Base-by-base conservation (phyloP, 64 coral and sea anemone species). In the Platygyra sinensis region DNA sequence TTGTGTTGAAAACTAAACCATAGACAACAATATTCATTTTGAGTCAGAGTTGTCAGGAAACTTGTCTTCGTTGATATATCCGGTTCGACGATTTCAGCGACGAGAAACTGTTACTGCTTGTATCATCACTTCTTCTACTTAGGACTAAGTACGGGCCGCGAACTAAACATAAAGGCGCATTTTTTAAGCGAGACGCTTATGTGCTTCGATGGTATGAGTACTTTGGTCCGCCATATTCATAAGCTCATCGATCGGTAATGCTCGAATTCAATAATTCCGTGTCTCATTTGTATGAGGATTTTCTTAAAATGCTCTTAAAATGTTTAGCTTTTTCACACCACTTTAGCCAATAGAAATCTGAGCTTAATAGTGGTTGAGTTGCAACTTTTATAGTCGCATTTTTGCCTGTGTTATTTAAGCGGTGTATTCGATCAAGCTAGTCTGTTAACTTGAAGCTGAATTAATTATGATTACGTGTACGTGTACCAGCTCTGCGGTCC, bases 1-100 rank as follows among this genome's bases (percentile, higher is more conserved):
- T 61, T 81, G 52, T 61, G 77, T 81, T 63, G 79, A 81, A 57
- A 81, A 81, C 52, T 63, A 81, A 62, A 28, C 55, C 25, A 62
- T 33, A 11, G 13, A 16, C 15, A 19, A 31, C 54, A 7, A 13
- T 36, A 24, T 49, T 77, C 33, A 32, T 69, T 69, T 69, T 24
- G 2, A 19, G 25, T 81, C 29, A 19, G 54, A 14, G 18, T 20
- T 81, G 54, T 63, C 57, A 81, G 79, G 24, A 81, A 81, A 30
- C 60, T 61, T 28, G 79, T 28, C 10, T 69, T 69, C 5, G 65
- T 32, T 77, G 39, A 50, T 77, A 10, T 77, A 77, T 77, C 74
- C 38, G 33, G 33, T 50, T 5, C 20, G n/a, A 24, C 38, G 74
- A 22, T 6, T 50, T 10, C 33, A 22, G 20, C 17, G 74, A 77